Evolutionary conservation across 1,140 invertebrate species (phyloP), one percentile per base, ranked within the genome.

Genomic region (Chelonus insularis): DNA sequence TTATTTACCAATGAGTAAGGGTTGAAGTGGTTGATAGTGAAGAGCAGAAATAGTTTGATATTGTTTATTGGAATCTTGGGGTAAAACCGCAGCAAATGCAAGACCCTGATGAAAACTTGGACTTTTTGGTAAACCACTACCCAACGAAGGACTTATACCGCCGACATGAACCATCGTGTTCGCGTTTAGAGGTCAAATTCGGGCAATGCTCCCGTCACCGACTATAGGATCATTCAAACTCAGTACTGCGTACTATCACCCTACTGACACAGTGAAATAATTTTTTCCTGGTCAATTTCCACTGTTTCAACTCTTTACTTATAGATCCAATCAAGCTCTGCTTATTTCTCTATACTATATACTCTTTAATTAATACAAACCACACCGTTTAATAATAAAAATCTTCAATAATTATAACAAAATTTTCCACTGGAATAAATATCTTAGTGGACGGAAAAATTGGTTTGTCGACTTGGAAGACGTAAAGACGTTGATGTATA

Each of bases 101-200:
- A 92, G 81, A 25, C 89, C 90, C 75, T 90, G 90, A 73, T 92
- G 90, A 77, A 92, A 92, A 71, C 90, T 92, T 32, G 91, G 91
- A 65, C 90, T 92, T 77, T 92, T 92, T 51, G 90, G 91, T 71
- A 92, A 87, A 50, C 89, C 89, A 68, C 81, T 82, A 67, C 83
- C 84, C 67, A 85, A 81, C 51, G 83, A 82, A 65, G 84, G 83
- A 69, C 75, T 78, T 69, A 83, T 78, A 66, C 80, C 82, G 69
- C 82, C 80, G 67, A 83, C 82, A 68, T 83, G 83, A 70, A 83
- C 83, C 80, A 84, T 80, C 6, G 55, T 60, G 21, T 34, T 39
- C 18, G 47, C 20, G 14, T 47, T 45, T 56, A 56, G 18, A 54
- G 25, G 29, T 56, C 39, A 36, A n/a, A 54, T 43, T 47, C 25